A percentile compares a stretch with the other conserved stretches of the same genome.
Evolutionary conservation across 2,888 invertebrate species (phyloP).

Genomic region (Antitype chi): DNA sequence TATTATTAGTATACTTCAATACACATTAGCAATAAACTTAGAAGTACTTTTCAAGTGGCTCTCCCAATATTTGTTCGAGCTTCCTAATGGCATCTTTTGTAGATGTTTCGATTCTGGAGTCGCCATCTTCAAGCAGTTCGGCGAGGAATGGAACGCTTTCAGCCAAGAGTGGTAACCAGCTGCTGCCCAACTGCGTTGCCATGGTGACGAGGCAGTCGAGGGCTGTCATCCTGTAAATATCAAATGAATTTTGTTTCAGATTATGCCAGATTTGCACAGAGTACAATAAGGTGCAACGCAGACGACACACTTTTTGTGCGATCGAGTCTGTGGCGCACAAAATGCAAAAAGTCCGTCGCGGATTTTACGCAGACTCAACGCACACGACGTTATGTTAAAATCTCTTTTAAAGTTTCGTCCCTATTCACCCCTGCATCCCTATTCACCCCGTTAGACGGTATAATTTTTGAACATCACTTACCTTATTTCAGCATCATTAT

Average conservation of each 20-base stretch:
- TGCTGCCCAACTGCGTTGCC: slow-evolving; percentile 96
- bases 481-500: slow-evolving; percentile 93
- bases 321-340: too few relatives aligned
- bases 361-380: too few relatives aligned
- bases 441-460: too few relatives aligned
- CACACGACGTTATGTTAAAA: too few relatives aligned
- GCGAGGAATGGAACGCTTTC: slow-evolving; percentile 98
- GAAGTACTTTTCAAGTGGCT: slow-evolving; percentile 97
- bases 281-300: too few relatives aligned
- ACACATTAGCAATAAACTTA: slow-evolving; percentile 77
- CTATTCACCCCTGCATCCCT: too few relatives aligned
- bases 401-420: too few relatives aligned
- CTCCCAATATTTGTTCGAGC: slow-evolving; percentile 96
- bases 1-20: not conserved
- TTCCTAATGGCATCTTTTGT: slow-evolving; percentile 95
- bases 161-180: slow-evolving; percentile 96
- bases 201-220: slow-evolving; percentile 94
- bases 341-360: too few relatives aligned
- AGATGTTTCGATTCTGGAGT: slow-evolving; percentile 94
- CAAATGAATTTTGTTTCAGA: not conserved
- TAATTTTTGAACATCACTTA: slow-evolving; percentile 61
- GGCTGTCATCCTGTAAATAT: slow-evolving; percentile 91
- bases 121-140: slow-evolving; percentile 97
- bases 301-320: too few relatives aligned
- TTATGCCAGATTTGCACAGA: too few relatives aligned